These are phyloP conservation scores for Caenorhabditis zanzibari DNA, from an alignment of 2,888 invertebrate genomes.

Conservation along the genomic window DNA sequence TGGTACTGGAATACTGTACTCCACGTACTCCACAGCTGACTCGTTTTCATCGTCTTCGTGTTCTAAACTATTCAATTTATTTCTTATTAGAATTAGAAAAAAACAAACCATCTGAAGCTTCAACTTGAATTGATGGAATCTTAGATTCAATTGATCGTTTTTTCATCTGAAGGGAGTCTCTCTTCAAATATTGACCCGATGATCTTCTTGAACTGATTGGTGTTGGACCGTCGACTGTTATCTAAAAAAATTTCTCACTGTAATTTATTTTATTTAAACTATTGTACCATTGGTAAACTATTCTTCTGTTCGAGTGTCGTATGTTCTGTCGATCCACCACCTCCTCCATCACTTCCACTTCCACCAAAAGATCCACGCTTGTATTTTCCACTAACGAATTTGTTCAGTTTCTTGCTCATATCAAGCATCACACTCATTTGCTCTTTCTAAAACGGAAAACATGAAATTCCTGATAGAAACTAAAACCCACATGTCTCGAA, in stretches of 20 bases:
- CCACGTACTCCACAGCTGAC: constrained; percentile 28
- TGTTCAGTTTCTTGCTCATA: constrained; percentile 66
- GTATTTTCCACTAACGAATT: constrained; percentile 29
- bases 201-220: constrained; percentile 48
- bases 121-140: constrained; percentile 37
- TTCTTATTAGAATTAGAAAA: background rate
- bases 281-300: constrained; percentile 16
- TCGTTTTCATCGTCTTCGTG: constrained; percentile 31
- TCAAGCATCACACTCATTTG: constrained; percentile 73
- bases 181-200: constrained; percentile 60
- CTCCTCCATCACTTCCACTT: constrained; percentile 53
- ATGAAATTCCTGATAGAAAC: no score
- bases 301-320: constrained; percentile 5
- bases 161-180: constrained; percentile 60
- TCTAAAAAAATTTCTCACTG: constrained; percentile 24
- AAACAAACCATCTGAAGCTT: constrained; percentile 29
- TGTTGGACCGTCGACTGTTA: constrained; percentile 55
- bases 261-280: background rate
- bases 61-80: background rate
- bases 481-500: constrained; percentile 65
- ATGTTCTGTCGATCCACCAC: constrained; percentile 28
- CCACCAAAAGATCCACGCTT: constrained; percentile 34
- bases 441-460: constrained; percentile 65
- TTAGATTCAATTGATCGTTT: constrained; percentile 30
- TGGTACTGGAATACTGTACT: constrained; percentile 34